Percentiles rank a stretch among this genome's conserved stretches.
Conservation (phyloP, 2,797 vertebrate species). For the Sarcoramphus papa region DNA sequence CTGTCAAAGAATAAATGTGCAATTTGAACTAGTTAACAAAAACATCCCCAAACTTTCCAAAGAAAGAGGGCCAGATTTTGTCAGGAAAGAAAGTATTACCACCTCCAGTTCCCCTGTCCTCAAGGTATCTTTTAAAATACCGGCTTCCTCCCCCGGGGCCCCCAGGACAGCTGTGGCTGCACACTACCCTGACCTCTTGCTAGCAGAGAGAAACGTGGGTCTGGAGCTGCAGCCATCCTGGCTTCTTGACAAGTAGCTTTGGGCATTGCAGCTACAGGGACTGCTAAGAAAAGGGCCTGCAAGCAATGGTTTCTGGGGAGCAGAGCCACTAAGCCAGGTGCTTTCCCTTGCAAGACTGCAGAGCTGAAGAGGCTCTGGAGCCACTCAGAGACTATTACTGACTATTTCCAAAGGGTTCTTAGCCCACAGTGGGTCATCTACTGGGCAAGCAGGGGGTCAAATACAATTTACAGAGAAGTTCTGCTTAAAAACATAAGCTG, state of each 20-base stretch:
- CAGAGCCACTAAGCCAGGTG: background rate
- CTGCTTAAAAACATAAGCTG: background rate
- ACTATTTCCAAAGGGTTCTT: background rate
- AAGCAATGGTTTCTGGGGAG: background rate
- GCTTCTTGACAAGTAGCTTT: background rate
- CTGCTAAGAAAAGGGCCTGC: background rate
- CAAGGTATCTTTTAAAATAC: background rate
- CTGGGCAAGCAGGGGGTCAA: background rate
- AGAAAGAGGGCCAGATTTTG: background rate
- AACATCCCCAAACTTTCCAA: background rate
- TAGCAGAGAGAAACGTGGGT: rapidly evolving
- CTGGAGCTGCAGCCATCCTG: background rate
- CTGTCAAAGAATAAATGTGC: background rate
- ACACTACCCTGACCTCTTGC: background rate
- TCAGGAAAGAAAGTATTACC: background rate
- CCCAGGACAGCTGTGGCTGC: background rate
- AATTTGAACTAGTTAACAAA: background rate
- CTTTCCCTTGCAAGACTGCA: background rate
- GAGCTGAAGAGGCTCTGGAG: background rate
- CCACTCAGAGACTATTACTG: rapidly evolving
- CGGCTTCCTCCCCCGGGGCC: background rate
- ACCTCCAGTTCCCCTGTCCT: background rate
- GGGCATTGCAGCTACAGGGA: background rate
- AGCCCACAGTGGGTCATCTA: background rate
- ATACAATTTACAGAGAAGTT: background rate